Evolutionary conservation across 2,113 vertebrate species (phyloP), one percentile per base, ranked within the genome.

Genomic region (Poeciliopsis occidentalis): DNA sequence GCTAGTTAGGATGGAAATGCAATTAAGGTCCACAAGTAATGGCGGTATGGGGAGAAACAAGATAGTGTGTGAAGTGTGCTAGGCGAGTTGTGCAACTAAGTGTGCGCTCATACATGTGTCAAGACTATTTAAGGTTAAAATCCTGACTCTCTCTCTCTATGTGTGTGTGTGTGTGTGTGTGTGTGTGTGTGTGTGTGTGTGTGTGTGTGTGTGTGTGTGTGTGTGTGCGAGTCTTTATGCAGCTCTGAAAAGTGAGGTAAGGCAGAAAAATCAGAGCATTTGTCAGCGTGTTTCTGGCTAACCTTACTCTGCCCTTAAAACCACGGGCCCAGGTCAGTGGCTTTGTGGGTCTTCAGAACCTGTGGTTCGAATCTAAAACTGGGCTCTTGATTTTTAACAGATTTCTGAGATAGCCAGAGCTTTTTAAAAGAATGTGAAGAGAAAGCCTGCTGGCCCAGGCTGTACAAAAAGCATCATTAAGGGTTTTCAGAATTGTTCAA

Each of bases 51-150:
- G 83, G 69, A 76, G 92, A 90, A 92, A 93, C 69, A 54, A 71
- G 89, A 93, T 92, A 91, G 84, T 90, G 89, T 92, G 91, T 83
- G 76, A 92, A 92, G 90, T 89, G 91, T 87, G 89, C 85, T 87
- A 79, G 62, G 67, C 78, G 76, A 44, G 31, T 75, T 88, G 72
- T 78, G 61, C 44, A 78, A 71, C 37, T 86, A 8, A 0, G 66
- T 79, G 71, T 80, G 81, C 64, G 76, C 83, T 85, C 85, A 84
- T 70, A 67, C 76, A 79, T 65, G 75, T 88, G 88, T 90, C 88
- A 84, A 32, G 76, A 76, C 62, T 65, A n/a, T 89, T 89, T 87
- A 85, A 85, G 71, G 64, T 30, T 73, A 70, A 83, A 64, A 44
- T 72, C 15, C 10, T 24, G 60, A 39, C 64, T 34, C 69, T 83